These are phyloP conservation scores for Boloria euphrosyne DNA, from an alignment of 2,888 invertebrate species.

Conservation along the genomic window DNA sequence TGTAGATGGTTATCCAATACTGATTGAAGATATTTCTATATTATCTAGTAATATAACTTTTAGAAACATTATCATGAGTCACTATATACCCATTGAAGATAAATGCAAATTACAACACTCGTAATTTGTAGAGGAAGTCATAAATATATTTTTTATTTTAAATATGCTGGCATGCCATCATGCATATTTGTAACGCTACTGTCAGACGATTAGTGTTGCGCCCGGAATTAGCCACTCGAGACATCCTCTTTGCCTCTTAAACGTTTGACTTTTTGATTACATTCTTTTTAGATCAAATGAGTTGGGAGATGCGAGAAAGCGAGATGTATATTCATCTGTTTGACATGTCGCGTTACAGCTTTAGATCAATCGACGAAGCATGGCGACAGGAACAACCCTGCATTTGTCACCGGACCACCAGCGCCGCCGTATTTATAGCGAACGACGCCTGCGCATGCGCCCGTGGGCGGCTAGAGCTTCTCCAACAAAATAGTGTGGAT, in stretches of 20 bases:
- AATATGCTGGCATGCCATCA: constrained; percentile 47
- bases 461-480: constrained; percentile 66
- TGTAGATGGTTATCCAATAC: background rate
- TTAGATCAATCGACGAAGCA: constrained; percentile 77
- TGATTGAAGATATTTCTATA: background rate
- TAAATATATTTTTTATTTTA: constrained; percentile 37
- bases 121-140: constrained; percentile 28
- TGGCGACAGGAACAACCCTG: constrained; percentile 68
- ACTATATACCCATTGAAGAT: no score
- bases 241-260: constrained; percentile 63
- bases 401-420: constrained; percentile 81
- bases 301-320: constrained; percentile 44
- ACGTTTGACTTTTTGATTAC: constrained; percentile 36
- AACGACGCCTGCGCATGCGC: constrained; percentile 61
- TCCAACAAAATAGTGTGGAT: constrained; percentile 56
- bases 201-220: constrained; percentile 65
- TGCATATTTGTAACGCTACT: constrained; percentile 58
- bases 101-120: no score
- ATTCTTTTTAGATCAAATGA: constrained; percentile 32
- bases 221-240: constrained; percentile 67
- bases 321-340: constrained; percentile 46
- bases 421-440: constrained; percentile 79
- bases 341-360: constrained; percentile 55
- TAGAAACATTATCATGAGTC: no score
- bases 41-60: no score